Conservation (phyloP, 2,113 vertebrate genomes). For the Hydrochoerus hydrochaeris region DNA sequence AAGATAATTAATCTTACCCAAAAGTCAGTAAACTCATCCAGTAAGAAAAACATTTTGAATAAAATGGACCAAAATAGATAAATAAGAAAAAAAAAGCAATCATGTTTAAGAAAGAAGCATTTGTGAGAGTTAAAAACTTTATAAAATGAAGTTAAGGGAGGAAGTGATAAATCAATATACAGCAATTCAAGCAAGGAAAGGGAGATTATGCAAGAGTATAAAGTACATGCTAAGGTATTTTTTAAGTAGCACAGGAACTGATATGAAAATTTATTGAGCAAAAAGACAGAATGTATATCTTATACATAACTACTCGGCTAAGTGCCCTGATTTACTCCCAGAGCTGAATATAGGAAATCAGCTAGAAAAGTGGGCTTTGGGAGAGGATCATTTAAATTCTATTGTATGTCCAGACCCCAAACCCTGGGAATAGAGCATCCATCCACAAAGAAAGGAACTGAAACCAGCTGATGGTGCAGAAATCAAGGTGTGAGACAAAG, state of each 20-base stretch:
- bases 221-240: conserved; percentile 52
- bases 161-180: conserved; percentile 42
- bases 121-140: conserved; percentile 62
- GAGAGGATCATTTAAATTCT: conserved; percentile 76
- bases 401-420: conserved; percentile 1
- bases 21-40: background rate
- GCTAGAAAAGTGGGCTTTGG: conserved; percentile 60
- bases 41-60: background rate
- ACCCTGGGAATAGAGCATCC: conserved; percentile 57
- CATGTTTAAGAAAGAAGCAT: conserved; percentile 38
- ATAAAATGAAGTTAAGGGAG: conserved; percentile 65
- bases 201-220: conserved; percentile 47
- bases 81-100: conserved; percentile 66
- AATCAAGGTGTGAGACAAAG: conserved; percentile 14
- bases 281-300: conserved; percentile 58
- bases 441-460: conserved; percentile 60
- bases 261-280: conserved; percentile 66
- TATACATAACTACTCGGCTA: conserved; percentile 62
- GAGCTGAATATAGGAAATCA: conserved; percentile 50
- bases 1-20: conserved; percentile 9
- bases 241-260: conserved; percentile 63
- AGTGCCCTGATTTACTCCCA: conserved; percentile 56
- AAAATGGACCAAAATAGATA: conserved; percentile 61
- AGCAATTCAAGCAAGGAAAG: conserved; percentile 36
- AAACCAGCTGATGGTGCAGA: conserved; percentile 74